These are phyloP conservation scores for Eptesicus fuscus DNA, from an alignment of 2,113 vertebrate species.

Conservation along the genomic window DNA sequence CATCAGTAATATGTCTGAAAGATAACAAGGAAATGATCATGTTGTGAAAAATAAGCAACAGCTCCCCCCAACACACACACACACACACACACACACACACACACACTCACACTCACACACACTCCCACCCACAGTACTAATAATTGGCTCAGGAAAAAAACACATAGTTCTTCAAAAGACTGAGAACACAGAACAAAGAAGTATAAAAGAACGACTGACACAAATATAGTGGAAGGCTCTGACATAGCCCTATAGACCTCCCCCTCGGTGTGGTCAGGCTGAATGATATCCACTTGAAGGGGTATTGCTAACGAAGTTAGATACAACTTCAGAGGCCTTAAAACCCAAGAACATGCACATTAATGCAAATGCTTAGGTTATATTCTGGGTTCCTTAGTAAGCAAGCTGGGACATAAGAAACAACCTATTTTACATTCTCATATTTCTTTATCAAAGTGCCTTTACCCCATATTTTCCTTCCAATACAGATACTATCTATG, in stretches of 20 bases:
- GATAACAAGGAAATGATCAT: not conserved
- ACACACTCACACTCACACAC: not conserved
- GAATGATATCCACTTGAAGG: not conserved
- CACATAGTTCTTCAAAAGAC: not conserved
- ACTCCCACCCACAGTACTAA: not conserved
- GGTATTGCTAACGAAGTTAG: not conserved
- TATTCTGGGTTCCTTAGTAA: not conserved
- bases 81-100: not conserved
- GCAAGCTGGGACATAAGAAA: not conserved
- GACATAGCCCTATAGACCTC: not conserved
- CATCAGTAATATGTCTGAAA: conserved; percentile 90
- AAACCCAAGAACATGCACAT: not conserved
- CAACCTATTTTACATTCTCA: not conserved
- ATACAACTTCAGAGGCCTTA: not conserved
- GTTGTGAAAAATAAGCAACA: not conserved
- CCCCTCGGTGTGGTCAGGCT: no score
- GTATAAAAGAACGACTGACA: not conserved
- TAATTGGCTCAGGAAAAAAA: not conserved
- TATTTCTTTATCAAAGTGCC: not conserved
- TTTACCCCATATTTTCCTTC: not conserved
- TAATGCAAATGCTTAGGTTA: not conserved
- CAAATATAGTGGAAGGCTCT: not conserved
- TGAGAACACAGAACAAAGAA: not conserved
- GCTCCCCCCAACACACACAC: not conserved
- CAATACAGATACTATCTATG: not conserved